Percentiles rank a stretch among this genome's conserved stretches.
Evolutionary conservation across 2,797 vertebrate species (phyloP).

Genomic region (Myotis myotis): DNA sequence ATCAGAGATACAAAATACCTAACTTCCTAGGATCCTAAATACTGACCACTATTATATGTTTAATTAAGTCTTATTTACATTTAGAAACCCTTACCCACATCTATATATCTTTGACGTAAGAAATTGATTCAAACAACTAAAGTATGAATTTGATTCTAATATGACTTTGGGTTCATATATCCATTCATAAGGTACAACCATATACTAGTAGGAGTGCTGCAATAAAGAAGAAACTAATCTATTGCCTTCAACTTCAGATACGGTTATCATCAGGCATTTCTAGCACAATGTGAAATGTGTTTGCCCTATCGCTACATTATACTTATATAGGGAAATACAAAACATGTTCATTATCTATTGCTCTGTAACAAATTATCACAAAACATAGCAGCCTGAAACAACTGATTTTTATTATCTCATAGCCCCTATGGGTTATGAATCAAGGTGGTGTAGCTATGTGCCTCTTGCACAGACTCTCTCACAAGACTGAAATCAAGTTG

Average conservation of each 20-base stretch:
- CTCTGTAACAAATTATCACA: neutral
- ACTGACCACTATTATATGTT: conserved; percentile 10
- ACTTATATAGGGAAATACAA: neutral
- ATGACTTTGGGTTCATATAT: neutral
- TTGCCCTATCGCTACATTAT: neutral
- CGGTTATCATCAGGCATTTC: neutral
- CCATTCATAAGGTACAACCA: neutral
- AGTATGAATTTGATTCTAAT: neutral
- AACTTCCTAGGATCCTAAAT: conserved; percentile 44
- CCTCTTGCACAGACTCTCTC: neutral
- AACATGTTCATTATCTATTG: neutral
- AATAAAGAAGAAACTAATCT: neutral
- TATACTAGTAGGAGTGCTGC: neutral
- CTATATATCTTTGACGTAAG: conserved; percentile 54
- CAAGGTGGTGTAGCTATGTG: neutral
- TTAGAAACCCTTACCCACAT: conserved; percentile 15
- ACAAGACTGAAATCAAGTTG: neutral
- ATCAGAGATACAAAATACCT: conserved; percentile 56
- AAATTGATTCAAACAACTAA: neutral
- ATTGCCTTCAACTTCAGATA: neutral
- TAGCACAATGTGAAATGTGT: neutral
- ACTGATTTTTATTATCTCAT: neutral
- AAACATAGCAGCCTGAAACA: neutral
- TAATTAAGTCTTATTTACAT: conserved; percentile 18
- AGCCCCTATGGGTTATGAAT: neutral